phyloP scores from a whole-genome alignment of 2,797 vertebrate species.

The Trachurus trachurus region DNA sequence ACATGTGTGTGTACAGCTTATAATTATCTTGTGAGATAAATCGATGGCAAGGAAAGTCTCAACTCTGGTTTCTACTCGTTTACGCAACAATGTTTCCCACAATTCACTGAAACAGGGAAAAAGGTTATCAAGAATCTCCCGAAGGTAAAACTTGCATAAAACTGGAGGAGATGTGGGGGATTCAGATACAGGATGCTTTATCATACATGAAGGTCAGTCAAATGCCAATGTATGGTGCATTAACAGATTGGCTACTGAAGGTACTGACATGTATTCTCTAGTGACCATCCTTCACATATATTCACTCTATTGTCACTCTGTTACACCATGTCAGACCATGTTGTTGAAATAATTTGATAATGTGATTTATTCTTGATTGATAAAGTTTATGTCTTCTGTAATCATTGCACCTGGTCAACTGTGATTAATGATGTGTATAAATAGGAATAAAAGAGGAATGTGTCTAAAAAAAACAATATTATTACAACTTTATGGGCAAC shows the following conservation, averaged over 20 bases:
- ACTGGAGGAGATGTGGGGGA: neutral
- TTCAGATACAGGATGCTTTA: neutral
- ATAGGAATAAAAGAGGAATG: too few relatives aligned
- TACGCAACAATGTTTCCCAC: neutral
- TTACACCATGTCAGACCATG: neutral
- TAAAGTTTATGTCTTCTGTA: too few relatives aligned
- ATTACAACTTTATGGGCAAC: too few relatives aligned
- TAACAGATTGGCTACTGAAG: conserved; percentile 11
- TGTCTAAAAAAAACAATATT: too few relatives aligned
- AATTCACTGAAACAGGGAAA: neutral
- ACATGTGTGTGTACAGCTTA: neutral
- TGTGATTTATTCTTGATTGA: too few relatives aligned
- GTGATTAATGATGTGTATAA: too few relatives aligned
- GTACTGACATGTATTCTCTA: neutral
- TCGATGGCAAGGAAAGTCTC: neutral
- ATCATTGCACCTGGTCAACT: too few relatives aligned
- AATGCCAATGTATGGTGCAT: conserved; percentile 24
- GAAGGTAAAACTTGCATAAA: neutral
- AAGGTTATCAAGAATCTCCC: neutral
- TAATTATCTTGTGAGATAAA: conserved; percentile 30
- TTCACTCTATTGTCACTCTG: neutral
- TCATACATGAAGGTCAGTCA: conserved; percentile 2
- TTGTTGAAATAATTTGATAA: too few relatives aligned
- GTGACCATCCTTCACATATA: neutral
- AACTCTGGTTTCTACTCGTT: conserved; percentile 7